phyloP scores from a whole-genome alignment of 2,888 invertebrate species.

The Oegoconia quadripuncta region DNA sequence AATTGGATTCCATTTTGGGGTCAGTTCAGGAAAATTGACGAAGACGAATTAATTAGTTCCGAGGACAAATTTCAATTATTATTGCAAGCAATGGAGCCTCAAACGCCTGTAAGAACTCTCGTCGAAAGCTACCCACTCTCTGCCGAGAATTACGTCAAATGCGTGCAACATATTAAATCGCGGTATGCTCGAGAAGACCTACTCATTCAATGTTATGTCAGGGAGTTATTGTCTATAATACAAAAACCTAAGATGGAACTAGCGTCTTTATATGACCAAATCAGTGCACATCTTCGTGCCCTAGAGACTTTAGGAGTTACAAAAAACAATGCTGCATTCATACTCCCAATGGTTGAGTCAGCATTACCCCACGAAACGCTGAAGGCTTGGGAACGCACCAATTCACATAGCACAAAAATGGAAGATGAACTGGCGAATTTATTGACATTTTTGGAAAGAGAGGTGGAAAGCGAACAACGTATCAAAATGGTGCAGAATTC shows the following conservation, averaged over 20 bases:
- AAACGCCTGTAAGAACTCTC: background rate
- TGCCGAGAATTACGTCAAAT: constrained; percentile 2
- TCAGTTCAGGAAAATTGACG: constrained; percentile 5
- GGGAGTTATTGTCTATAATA: constrained; percentile 3
- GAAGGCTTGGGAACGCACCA: constrained; percentile 5
- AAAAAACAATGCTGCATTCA: constrained; percentile 10
- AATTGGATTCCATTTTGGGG: constrained; percentile 7
- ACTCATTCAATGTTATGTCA: constrained; percentile 2
- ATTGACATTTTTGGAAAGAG: constrained; percentile 6
- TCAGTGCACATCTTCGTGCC: constrained; percentile 4
- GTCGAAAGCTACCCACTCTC: constrained; percentile 9
- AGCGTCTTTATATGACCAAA: constrained; percentile 4
- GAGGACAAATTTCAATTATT: constrained; percentile 4
- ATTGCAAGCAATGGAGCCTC: background rate
- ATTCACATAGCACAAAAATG: background rate
- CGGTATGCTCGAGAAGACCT: constrained; percentile 5
- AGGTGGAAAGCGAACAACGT: constrained; percentile 11
- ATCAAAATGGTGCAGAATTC: background rate
- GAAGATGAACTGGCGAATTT: constrained; percentile 3
- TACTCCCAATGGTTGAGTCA: constrained; percentile 16
- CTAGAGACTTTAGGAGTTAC: constrained; percentile 11
- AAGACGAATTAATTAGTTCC: background rate
- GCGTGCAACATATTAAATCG: background rate
- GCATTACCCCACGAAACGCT: constrained; percentile 10
- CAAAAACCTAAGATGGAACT: background rate